phyloP scores from a whole-genome alignment of 2,797 vertebrate species.

The Brachyalestes nurse region DNA sequence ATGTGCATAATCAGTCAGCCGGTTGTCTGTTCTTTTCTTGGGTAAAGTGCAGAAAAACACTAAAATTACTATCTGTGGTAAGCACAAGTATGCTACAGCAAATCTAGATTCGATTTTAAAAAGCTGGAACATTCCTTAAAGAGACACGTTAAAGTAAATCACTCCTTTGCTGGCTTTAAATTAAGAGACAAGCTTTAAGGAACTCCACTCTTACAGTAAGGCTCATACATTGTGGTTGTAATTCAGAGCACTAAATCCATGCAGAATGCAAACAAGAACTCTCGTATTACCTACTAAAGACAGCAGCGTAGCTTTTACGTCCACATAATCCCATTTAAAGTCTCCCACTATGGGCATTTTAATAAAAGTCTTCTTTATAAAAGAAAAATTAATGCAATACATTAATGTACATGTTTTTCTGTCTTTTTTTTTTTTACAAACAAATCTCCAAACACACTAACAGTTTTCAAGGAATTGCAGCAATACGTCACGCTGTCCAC shows the following conservation, averaged over 20 bases:
- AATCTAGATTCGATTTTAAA: not conserved
- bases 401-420: slow-evolving; percentile 75
- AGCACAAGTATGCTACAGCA: too few species aligned
- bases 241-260: not conserved
- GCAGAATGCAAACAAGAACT: slow-evolving; percentile 33
- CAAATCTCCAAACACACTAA: slow-evolving; percentile 31
- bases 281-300: slow-evolving; percentile 30
- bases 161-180: not conserved
- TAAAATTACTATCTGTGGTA: not conserved
- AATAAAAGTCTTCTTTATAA: slow-evolving; percentile 82
- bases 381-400: slow-evolving; percentile 77
- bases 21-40: not conserved
- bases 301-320: slow-evolving; percentile 28
- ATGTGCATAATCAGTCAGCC: not conserved
- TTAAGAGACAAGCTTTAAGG: not conserved
- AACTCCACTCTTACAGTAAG: not conserved
- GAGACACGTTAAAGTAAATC: not conserved
- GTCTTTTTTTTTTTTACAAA: slow-evolving; percentile 56
- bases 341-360: slow-evolving; percentile 62
- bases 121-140: not conserved
- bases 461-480: not conserved
- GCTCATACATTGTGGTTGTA: not conserved
- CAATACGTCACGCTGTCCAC: slow-evolving; percentile 2
- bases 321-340: slow-evolving; percentile 14
- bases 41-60: too few species aligned